Conservation (phyloP, 2,888 invertebrate genomes). For the Amiota communis region DNA sequence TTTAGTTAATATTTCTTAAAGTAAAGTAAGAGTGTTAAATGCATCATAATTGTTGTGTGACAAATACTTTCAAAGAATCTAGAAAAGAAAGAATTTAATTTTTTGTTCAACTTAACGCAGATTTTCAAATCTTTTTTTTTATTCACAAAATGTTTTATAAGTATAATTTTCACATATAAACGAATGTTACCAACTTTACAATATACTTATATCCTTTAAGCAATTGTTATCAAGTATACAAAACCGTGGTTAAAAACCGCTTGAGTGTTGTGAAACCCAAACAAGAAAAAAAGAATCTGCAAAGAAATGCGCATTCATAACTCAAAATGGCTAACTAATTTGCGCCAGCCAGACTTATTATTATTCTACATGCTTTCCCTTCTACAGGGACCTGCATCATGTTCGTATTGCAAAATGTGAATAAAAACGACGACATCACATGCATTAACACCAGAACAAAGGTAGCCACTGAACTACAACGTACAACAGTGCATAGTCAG, state of each 20-base stretch:
- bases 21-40: too few relatives aligned
- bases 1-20: too few relatives aligned
- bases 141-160: too few relatives aligned
- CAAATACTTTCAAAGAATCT: too few relatives aligned
- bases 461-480: slow-evolving; percentile 1
- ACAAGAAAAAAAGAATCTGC: background rate
- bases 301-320: slow-evolving; percentile 64
- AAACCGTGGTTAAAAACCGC: background rate
- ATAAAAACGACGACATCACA: background rate
- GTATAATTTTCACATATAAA: too few relatives aligned
- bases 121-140: too few relatives aligned
- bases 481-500: background rate
- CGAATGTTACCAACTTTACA: too few relatives aligned
- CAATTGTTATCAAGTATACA: slow-evolving; percentile 52
- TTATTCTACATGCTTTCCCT: slow-evolving; percentile 41
- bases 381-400: too few relatives aligned
- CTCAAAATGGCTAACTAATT: slow-evolving; percentile 67
- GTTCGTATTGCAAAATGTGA: too few relatives aligned
- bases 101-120: too few relatives aligned
- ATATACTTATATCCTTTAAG: slow-evolving; percentile 37
- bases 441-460: slow-evolving; percentile 19
- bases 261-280: slow-evolving; percentile 2
- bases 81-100: too few relatives aligned
- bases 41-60: too few relatives aligned
- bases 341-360: slow-evolving; percentile 64